Evolutionary conservation across 2,113 vertebrate species (phyloP), one percentile per base, ranked within the genome.

Genomic region (Cheilinus undulatus): DNA sequence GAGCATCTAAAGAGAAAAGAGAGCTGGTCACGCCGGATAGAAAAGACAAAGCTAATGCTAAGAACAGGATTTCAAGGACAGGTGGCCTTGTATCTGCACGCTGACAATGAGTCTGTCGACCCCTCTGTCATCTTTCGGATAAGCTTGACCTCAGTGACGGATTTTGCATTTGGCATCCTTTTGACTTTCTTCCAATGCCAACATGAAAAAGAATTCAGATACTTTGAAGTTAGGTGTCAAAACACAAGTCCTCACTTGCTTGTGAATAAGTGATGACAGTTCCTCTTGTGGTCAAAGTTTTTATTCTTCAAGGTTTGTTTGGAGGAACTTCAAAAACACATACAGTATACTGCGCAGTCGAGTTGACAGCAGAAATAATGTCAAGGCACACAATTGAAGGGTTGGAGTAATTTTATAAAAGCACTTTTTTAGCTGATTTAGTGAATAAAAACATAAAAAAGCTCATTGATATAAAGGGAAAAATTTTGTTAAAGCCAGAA

Each of bases 191-290:
- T 86, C 79, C 86, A 75, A 86, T 75, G 76, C 77, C 51, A 58
- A 91, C 91, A 90, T 91, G 84, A 92, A 92, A 92, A 80, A 84
- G 86, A 91, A 89, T 86, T 45, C 34, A 56, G 69, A 65, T 62
- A 53, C 89, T 92, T 92, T 92, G 91, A 92, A 92, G 91, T 80
- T n/a, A 59, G 79, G 84, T 85, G 84, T 89, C 82, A 86, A 85
- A 89, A 86, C 80, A 86, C 22, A 58, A 85, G 57, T 82, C 76
- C 81, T 73, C 67, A 65, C 86, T 72, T 78, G 74, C 62, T 76
- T 15, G 76, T 84, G 85, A 92, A 90, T 90, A 88, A 86, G 78
- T 89, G 43, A 91, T 89, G 80, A 84, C 76, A 63, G 63, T 46
- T 58, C 50, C 75, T 77, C 75, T 71, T 68, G 60, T 88, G 83